Evolutionary conservation across 1,140 invertebrate genomes (phyloP).

Genomic region (Solen grandis): DNA sequence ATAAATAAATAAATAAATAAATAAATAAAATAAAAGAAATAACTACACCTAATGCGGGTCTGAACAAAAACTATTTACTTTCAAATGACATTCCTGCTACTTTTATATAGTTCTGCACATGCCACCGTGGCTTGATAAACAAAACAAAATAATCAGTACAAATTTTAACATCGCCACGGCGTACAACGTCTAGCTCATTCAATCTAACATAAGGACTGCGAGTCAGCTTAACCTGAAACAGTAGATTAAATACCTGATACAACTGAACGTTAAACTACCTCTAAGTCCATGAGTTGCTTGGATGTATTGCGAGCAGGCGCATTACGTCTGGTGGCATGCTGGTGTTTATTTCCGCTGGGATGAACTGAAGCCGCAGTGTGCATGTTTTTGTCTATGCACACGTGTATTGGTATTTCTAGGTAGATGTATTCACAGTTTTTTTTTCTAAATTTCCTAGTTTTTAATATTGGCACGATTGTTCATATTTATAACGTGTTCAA

Average conservation of each 20-base stretch:
- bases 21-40: too few species aligned
- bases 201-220: too few species aligned
- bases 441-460: too few species aligned
- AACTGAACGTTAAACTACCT: too few species aligned
- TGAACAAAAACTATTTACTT: background rate
- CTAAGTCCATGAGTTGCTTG: constrained; percentile 29
- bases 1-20: background rate
- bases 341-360: constrained; percentile 7
- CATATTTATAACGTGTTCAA: too few species aligned
- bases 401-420: too few species aligned
- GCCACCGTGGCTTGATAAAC: background rate
- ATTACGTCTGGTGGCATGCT: background rate
- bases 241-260: too few species aligned
- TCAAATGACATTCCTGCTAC: background rate
- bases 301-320: constrained; percentile 1
- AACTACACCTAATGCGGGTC: background rate
- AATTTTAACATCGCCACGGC: background rate
- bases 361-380: constrained; percentile 59
- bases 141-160: constrained; percentile 1
- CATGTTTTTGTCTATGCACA: too few species aligned
- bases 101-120: background rate
- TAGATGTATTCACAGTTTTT: too few species aligned
- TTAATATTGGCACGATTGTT: too few species aligned
- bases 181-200: background rate
- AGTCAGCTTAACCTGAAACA: too few species aligned